phyloP scores from a whole-genome alignment of 2,888 invertebrate genomes.

The Limulus polyphemus region DNA sequence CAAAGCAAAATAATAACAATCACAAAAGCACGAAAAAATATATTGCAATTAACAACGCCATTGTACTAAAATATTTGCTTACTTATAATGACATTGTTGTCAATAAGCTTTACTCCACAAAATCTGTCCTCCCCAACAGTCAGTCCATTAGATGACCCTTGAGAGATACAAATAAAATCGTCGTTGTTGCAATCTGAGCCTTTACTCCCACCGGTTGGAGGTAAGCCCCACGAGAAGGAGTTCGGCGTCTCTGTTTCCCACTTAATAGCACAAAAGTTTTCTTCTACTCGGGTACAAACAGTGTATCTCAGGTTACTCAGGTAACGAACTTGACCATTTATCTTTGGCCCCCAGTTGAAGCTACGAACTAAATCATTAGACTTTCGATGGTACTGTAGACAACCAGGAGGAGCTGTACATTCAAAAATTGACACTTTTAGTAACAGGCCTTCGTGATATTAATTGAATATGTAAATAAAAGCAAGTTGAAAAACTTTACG shows the following conservation, averaged over 20 bases:
- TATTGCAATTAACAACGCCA: too few species aligned
- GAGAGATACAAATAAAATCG: slow-evolving; percentile 28
- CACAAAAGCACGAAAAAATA: too few species aligned
- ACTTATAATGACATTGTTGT: slow-evolving; percentile 27
- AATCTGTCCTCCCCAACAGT: slow-evolving; percentile 28
- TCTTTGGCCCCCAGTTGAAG: slow-evolving; percentile 26
- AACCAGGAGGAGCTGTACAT: slow-evolving; percentile 28
- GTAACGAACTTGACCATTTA: slow-evolving; percentile 25
- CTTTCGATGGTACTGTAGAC: slow-evolving; percentile 26
- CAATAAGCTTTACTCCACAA: slow-evolving; percentile 25
- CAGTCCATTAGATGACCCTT: slow-evolving; percentile 26
- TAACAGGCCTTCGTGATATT: too few species aligned
- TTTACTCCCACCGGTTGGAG: slow-evolving; percentile 22
- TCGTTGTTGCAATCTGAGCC: slow-evolving; percentile 27
- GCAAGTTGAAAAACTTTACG: too few species aligned
- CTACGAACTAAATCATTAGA: slow-evolving; percentile 24
- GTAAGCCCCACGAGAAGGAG: slow-evolving; percentile 26
- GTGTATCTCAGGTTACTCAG: slow-evolving; percentile 27
- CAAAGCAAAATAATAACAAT: too few species aligned
- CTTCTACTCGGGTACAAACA: slow-evolving; percentile 27
- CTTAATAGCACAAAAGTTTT: slow-evolving; percentile 28
- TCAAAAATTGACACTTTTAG: too few species aligned
- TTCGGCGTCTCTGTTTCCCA: slow-evolving; percentile 26
- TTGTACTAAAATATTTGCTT: slow-evolving; percentile 2
- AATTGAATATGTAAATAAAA: too few species aligned